Base-by-base conservation (phyloP, 2,113 vertebrate species). In the Colistium nudipinnis region DNA sequence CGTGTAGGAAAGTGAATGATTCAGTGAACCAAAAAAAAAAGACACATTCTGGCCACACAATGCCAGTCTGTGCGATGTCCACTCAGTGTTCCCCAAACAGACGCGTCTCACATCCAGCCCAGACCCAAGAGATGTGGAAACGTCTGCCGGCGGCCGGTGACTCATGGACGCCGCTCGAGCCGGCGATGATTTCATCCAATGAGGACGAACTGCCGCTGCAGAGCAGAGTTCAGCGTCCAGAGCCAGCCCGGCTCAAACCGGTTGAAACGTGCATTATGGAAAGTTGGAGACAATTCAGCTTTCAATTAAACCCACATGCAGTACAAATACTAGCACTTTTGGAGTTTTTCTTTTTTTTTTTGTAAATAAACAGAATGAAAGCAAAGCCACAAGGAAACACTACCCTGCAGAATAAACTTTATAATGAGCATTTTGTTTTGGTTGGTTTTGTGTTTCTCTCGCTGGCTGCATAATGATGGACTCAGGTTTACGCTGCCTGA, bases 71-170 rank as follows among this genome's bases (percentile, higher is more conserved):
- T 88, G n/a, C 59, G 43, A 36, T 11, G 65, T 76, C 74, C 65
- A 76, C 71, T 80, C 57, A 76, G 24, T 28, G 69, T 74, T 74
- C 63, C 54, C 43, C 5, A 64, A 6, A 76, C 81, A 84, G 77
- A 74, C 71, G 3, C n/a, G 39, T 48, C 70, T 82, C 74, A 76
- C 84, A 82, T 44, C 41, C 41, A 61, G 48, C 53, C n/a, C 73
- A 62, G 79, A 80, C 81, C 41, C 28, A 12, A 54, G 45, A 67
- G 31, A 84, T 82, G 82, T 90, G 88, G 89, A 90, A 90, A 90
- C 66, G 82, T 91, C 83, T 87, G 75, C 77, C 47, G 54, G 36
- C 55, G 59, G 70, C 44, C 16, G 39, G 53, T 86, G 86, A 89
- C 66, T 90, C 78, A 91, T 57, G 62, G 61, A 64, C 33, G 17